These are phyloP conservation scores for Myopa tessellatipennis DNA, from an alignment of 2,888 invertebrate genomes.

Conservation along the genomic window DNA sequence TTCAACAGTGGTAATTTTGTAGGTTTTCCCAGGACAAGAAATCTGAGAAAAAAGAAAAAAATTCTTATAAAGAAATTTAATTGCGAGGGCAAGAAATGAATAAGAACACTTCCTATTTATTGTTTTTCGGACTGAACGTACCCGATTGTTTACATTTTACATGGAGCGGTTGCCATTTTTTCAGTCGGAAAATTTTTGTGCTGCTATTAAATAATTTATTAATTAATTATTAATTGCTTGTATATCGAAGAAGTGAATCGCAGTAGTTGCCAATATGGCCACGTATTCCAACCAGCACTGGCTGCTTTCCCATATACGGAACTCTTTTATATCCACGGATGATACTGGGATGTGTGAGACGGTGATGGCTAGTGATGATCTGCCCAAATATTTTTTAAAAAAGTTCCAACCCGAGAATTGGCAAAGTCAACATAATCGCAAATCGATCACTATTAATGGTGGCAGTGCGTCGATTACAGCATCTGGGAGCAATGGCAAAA, in stretches of 20 bases:
- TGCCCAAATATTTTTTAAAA: conserved; percentile 74
- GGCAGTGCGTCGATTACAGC: conserved; percentile 33
- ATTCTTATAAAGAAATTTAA: too few species aligned
- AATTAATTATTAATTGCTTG: too few species aligned
- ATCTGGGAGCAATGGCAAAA: conserved; percentile 35
- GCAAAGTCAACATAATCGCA: conserved; percentile 33
- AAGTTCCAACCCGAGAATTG: conserved; percentile 64
- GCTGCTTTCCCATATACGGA: conserved; percentile 91
- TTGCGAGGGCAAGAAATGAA: too few species aligned
- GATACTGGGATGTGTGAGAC: conserved; percentile 95
- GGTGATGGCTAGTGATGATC: conserved; percentile 88
- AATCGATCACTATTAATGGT: conserved; percentile 27
- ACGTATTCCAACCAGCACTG: conserved; percentile 94
- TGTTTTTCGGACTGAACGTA: too few species aligned
- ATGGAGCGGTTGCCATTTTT: too few species aligned
- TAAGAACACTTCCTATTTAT: too few species aligned
- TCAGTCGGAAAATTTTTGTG: too few species aligned
- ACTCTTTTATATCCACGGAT: conserved; percentile 95
- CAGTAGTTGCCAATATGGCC: conserved; percentile 75
- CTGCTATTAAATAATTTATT: too few species aligned
- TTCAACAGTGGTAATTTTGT: too few species aligned
- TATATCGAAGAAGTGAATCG: neutral
- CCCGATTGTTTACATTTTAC: too few species aligned
- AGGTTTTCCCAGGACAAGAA: too few species aligned
- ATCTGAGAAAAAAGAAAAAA: too few species aligned